Evolutionary conservation across 1,140 invertebrate genomes (phyloP), one percentile per base, ranked within the genome.

Genomic region (Heterodera carotae): DNA sequence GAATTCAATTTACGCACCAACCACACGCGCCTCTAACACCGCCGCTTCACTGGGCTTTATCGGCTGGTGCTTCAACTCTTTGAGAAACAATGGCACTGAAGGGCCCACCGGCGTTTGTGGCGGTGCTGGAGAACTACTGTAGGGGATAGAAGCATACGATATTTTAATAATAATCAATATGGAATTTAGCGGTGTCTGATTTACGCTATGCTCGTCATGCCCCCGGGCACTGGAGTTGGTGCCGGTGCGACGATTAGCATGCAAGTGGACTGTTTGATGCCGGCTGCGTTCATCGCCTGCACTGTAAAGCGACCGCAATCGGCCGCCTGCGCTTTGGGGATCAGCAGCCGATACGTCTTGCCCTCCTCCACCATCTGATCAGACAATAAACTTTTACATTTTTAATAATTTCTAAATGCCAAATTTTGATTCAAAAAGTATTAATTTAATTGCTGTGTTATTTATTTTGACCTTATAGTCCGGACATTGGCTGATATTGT

Each of bases 231-330:
- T 18, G 85, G 85, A 25, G 85, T 87, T 22, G 85, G 85, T 8
- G 85, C 85, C 31, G 85, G 86, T 33, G 85, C 85, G 34, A 88
- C 86, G 75, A 86, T 88, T 27, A 86, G 75, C 62, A 86, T 83
- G 74, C 85, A 86, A 29, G 85, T 87, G 22, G 85, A 87, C 59
- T 87, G 86, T 68, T 86, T 85, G 10, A 82, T 85, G 18, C 86
- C 85, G 5, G 84, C 85, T 27, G 83, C 78, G 74, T 86, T 86
- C 76, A 87, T 82, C 29, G 86, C 86, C 78, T 86, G 85, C 43
- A 84, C 70, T 36, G 85, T 87, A 74, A 86, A 86, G 53, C 86
- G 77, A 31, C 85, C 85, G 71, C 77, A 81, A 59, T 86, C 85
- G 2, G 86, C 81, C n/a, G 76, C 78, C 67, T 84, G 83, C 12